A percentile compares a stretch with the other conserved stretches of the same genome.
phyloP scores from a whole-genome alignment of 2,797 vertebrate genomes.

The Australoheros facetus region DNA sequence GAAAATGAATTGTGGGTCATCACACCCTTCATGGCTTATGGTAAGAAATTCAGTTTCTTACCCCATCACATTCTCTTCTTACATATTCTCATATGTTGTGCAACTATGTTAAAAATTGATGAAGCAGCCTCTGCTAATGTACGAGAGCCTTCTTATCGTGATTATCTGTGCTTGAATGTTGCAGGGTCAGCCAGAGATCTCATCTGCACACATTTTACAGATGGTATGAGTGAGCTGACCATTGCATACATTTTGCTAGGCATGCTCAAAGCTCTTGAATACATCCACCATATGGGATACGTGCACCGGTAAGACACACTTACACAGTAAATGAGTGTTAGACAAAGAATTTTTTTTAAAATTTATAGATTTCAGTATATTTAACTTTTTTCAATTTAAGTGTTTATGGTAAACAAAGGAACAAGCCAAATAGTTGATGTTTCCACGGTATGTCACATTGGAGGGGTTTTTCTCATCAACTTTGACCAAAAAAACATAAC shows the following conservation, averaged over 20 bases:
- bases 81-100: not conserved
- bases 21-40: constrained; percentile 96
- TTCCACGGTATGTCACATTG: too few relatives aligned
- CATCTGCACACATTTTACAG: constrained; percentile 92
- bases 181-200: constrained; percentile 96
- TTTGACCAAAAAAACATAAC: too few relatives aligned
- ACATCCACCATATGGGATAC: constrained; percentile 99
- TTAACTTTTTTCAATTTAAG: too few relatives aligned
- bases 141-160: not conserved
- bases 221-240: constrained; percentile 93
- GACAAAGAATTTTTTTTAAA: too few relatives aligned
- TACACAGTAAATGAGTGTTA: not conserved
- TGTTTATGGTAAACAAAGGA: too few relatives aligned
- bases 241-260: constrained; percentile 95
- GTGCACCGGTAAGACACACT: constrained; percentile 87
- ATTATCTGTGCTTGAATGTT: constrained; percentile 7
- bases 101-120: not conserved
- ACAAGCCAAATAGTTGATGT: too few relatives aligned
- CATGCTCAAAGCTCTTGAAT: constrained; percentile 92
- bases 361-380: too few relatives aligned
- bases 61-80: too few relatives aligned
- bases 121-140: not conserved
- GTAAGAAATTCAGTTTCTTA: constrained; percentile 74
- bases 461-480: too few relatives aligned
- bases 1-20: constrained; percentile 98